Conservation (phyloP, 35 echinoderm and acorn worm genomes). For the Chiridota heheva region DNA sequence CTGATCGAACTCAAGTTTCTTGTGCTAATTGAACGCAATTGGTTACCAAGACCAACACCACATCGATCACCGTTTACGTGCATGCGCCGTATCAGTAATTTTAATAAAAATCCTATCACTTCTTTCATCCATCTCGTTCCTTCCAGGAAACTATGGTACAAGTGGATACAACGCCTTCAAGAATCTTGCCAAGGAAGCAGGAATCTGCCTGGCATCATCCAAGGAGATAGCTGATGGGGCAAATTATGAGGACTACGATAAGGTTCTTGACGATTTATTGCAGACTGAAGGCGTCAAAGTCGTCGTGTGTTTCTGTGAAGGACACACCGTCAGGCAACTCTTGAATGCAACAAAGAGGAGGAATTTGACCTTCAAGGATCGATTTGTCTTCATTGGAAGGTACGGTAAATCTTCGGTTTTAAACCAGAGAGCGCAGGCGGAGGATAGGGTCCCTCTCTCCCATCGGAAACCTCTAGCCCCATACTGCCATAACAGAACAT, state of each 20-base stretch:
- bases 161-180: constrained; percentile 89
- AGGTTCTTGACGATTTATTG: constrained; percentile 55
- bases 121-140: too few species aligned
- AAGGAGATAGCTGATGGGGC: constrained; percentile 45
- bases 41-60: too few species aligned
- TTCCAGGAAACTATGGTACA: constrained; percentile 82
- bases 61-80: too few species aligned
- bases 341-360: constrained; percentile 61
- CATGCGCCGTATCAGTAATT: too few species aligned
- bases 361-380: constrained; percentile 15
- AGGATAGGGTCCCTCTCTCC: too few species aligned
- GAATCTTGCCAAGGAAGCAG: constrained; percentile 45
- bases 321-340: constrained; percentile 59
- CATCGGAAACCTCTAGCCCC: too few species aligned
- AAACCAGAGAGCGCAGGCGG: not conserved
- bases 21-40: too few species aligned
- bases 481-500: too few species aligned
- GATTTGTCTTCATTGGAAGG: constrained; percentile 90
- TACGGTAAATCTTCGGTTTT: not conserved
- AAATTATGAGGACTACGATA: constrained; percentile 40
- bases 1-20: too few species aligned
- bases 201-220: constrained; percentile 75
- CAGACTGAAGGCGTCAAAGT: constrained; percentile 62
- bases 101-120: too few species aligned
- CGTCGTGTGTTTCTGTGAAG: constrained; percentile 94